These are phyloP conservation scores for Carabus problematicus DNA, from an alignment of 2,888 invertebrate genomes.

Conservation along the genomic window DNA sequence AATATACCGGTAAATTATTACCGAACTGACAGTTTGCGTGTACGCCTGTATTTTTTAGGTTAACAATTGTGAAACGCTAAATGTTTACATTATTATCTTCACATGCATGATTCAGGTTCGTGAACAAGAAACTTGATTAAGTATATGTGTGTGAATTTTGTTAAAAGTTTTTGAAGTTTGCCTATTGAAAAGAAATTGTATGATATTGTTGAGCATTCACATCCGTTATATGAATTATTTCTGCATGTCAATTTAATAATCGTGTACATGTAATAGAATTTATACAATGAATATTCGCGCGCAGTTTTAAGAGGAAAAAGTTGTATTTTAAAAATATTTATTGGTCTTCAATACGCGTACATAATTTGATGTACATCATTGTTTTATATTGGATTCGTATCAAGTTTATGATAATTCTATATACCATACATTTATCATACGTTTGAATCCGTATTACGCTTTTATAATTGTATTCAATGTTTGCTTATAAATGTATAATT, in stretches of 20 bases:
- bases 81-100: not conserved
- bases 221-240: too few species aligned
- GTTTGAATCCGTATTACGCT: conserved; percentile 17
- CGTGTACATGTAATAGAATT: too few species aligned
- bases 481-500: conserved; percentile 34
- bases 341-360: not conserved
- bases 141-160: conserved; percentile 3
- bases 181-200: not conserved
- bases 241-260: too few species aligned
- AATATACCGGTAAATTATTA: too few species aligned
- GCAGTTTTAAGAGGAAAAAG: not conserved
- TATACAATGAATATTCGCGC: too few species aligned
- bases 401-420: not conserved
- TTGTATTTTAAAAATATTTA: conserved; percentile 7
- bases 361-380: conserved; percentile 5
- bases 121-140: not conserved
- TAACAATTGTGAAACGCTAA: not conserved
- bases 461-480: conserved; percentile 33
- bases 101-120: not conserved
- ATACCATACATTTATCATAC: not conserved
- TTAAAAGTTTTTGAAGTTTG: conserved; percentile 4
- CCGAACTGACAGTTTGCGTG: too few species aligned
- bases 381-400: not conserved
- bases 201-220: too few species aligned
- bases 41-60: too few species aligned